phyloP scores from a whole-genome alignment of 2,888 invertebrate genomes.

The Geotrupes spiniger region DNA sequence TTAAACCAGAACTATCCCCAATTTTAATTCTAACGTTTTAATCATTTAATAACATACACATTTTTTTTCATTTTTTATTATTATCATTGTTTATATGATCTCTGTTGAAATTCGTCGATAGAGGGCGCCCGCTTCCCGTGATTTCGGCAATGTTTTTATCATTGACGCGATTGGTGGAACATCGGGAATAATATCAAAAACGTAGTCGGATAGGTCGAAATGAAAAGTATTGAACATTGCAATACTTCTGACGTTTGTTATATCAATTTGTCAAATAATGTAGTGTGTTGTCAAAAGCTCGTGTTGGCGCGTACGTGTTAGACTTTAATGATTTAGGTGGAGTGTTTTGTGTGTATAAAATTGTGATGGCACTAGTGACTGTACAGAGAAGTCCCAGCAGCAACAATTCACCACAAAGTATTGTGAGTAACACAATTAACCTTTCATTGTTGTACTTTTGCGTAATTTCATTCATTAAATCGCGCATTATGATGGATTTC shows the following conservation, averaged over 20 bases:
- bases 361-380: constrained; percentile 67
- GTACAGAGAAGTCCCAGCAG: constrained; percentile 71
- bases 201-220: constrained; percentile 29
- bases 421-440: constrained; percentile 49
- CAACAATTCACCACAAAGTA: constrained; percentile 62
- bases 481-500: no score
- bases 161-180: constrained; percentile 18
- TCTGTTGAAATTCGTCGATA: constrained; percentile 3
- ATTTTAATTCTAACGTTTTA: no score
- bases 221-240: constrained; percentile 51
- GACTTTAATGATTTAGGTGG: constrained; percentile 1
- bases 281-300: constrained; percentile 17
- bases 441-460: background rate
- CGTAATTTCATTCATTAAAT: no score
- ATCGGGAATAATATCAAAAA: constrained; percentile 20
- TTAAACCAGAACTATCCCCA: no score
- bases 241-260: constrained; percentile 40
- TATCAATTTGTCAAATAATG: constrained; percentile 27
- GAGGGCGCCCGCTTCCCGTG: constrained; percentile 8
- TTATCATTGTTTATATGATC: no score
- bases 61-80: no score
- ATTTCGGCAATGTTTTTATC: constrained; percentile 11
- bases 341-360: constrained; percentile 7
- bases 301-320: constrained; percentile 4
- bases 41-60: no score